Base-by-base conservation (phyloP, 2,113 vertebrate species). In the Galbula dea region DNA sequence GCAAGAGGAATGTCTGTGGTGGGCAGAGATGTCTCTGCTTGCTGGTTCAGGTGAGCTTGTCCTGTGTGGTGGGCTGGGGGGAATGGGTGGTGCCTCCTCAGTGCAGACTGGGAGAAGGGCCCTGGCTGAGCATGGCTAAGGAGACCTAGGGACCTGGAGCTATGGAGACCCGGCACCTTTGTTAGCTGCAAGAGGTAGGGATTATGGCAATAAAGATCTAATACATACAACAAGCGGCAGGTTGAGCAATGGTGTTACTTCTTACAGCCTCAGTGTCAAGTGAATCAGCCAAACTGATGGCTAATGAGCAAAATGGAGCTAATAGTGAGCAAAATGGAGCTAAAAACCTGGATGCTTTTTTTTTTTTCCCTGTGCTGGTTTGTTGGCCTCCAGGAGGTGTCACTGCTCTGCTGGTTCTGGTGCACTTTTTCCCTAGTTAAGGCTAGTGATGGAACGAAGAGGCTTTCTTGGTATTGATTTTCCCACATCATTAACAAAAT, bases 321-420 rank as follows among this genome's bases (percentile, higher is more conserved):
- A 41, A 90, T 41, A 74, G 51, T 16, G n/a, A n/a, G n/a, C n/a
- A n/a, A n/a, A n/a, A n/a, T n/a, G n/a, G n/a, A n/a, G n/a, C 51
- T 52, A 43, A 90, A 43, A 73, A 55, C 55, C 30, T 54, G 21
- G 32, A 5, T 4, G 12, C 41, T 57, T 21, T n/a, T 21, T 27
- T 20, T 39, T 11, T 54, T 51, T 32, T 32, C 27, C 4, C 29
- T 15, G 1, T 11, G 27, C 2, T n/a, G 37, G 17, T 16, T 46
- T 9, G n/a, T 66, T 81, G 67, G 41, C 52, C 83, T 72, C 76
- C 78, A 96, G 95, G 66, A 89, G 86, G 24, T 80, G 82, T 91
- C 94, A 73, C 83, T 95, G 32, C 93, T 72, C 13, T 10, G 52
- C 36, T 88, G 79, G 23, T 32, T 48, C 27, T 16, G 23, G 9